These are phyloP conservation scores for Enteromius thamalakanensis DNA, from an alignment of 2,797 vertebrate species.

Conservation along the genomic window DNA sequence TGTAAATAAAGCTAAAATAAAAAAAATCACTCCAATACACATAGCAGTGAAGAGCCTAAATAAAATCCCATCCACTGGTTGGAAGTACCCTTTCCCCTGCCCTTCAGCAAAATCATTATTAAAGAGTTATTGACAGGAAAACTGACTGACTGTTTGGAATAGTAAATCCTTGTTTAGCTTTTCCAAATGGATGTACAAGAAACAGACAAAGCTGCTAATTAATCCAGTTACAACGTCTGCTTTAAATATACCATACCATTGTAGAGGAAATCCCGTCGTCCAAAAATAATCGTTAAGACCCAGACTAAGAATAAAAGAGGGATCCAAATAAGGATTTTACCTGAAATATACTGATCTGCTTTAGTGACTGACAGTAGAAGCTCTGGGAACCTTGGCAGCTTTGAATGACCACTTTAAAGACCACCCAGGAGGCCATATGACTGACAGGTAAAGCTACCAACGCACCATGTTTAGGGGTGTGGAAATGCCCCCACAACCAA, in stretches of 20 bases:
- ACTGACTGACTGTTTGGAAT: conserved; percentile 32
- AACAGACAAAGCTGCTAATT: conserved; percentile 21
- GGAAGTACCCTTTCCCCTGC: not conserved
- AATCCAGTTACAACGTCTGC: conserved; percentile 33
- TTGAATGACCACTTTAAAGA: too few species aligned
- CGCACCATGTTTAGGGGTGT: too few species aligned
- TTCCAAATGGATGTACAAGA: conserved; percentile 12
- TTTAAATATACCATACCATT: conserved; percentile 13
- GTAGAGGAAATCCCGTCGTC: not conserved
- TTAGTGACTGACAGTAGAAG: too few species aligned
- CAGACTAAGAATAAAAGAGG: not conserved
- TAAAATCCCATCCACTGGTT: not conserved
- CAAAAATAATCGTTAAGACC: not conserved
- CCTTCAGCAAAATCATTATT: conserved; percentile 10
- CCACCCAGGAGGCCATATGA: too few species aligned
- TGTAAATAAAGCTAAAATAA: not conserved
- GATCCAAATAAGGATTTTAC: not conserved
- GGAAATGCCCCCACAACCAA: too few species aligned
- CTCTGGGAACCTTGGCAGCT: too few species aligned
- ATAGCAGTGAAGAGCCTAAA: not conserved
- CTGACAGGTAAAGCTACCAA: too few species aligned
- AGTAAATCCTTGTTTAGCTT: conserved; percentile 13
- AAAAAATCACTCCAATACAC: not conserved
- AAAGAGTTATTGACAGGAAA: conserved; percentile 27
- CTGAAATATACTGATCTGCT: not conserved